A percentile compares a stretch with the other conserved stretches of the same genome.
Evolutionary conservation across 2,888 invertebrate genomes (phyloP).

Genomic region (Dolomedes plantarius): DNA sequence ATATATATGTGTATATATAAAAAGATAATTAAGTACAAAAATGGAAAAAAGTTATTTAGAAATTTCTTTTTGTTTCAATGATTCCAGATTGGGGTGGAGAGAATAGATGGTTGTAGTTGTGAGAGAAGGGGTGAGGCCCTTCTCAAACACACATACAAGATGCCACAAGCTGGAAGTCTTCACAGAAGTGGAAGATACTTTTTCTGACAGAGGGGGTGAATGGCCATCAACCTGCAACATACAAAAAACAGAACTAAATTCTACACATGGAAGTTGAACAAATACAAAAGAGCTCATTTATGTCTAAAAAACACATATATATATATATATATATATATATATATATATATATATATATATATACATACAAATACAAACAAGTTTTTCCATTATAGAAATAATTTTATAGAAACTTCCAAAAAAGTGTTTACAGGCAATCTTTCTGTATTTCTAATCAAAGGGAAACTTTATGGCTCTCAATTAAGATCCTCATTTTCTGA

Average conservation of each 20-base stretch:
- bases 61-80: conserved; percentile 31
- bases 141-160: conserved; percentile 46
- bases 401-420: too few species aligned
- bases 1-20: conserved; percentile 36
- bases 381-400: too few species aligned
- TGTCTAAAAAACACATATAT: too few species aligned
- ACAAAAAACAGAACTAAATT: neutral
- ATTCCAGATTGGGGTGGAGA: conserved; percentile 43
- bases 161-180: conserved; percentile 71
- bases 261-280: neutral
- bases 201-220: conserved; percentile 62
- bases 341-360: too few species aligned
- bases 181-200: conserved; percentile 66
- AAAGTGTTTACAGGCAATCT: too few species aligned
- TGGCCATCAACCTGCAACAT: conserved; percentile 53
- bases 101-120: conserved; percentile 25
- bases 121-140: conserved; percentile 37
- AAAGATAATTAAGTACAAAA: conserved; percentile 71
- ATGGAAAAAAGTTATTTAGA: conserved; percentile 57
- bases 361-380: too few species aligned
- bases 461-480: too few species aligned
- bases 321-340: too few species aligned
- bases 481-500: too few species aligned
- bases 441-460: too few species aligned
- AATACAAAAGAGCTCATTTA: too few species aligned